Evolutionary conservation across 37 sponge, comb jelly and placozoan genomes (phyloP).

Genomic region (Geodia barretti): DNA sequence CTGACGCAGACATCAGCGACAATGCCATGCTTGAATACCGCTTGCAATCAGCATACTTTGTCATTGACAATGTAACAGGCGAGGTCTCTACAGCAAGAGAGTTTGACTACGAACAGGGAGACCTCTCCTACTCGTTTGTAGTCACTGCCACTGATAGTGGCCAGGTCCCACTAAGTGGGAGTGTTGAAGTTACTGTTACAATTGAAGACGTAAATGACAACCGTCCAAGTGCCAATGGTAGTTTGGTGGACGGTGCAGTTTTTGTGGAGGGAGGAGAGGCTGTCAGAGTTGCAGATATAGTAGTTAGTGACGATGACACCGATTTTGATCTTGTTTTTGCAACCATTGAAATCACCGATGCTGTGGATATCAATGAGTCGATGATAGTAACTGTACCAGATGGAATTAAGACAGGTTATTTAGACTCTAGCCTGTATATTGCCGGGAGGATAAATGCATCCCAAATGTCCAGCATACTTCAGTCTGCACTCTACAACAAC

Average conservation of each 20-base stretch:
- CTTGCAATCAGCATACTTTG: conserved; percentile 9
- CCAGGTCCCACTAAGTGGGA: conserved; percentile 10
- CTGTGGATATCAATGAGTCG: conserved; percentile 24
- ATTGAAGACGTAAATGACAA: conserved; percentile 75
- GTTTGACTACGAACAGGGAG: conserved; percentile 61
- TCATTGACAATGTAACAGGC: conserved; percentile 18
- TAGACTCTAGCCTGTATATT: conserved; percentile 32
- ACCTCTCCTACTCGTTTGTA: conserved; percentile 12
- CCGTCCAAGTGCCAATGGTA: conserved; percentile 27
- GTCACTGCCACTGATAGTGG: conserved; percentile 67
- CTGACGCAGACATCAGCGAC: conserved; percentile 50
- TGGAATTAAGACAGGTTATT: conserved; percentile 22
- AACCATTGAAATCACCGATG: conserved; percentile 40
- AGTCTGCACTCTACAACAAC: conserved; percentile 47
- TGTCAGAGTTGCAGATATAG: conserved; percentile 34
- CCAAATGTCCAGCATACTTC: conserved; percentile 28
- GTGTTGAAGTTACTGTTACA: conserved; percentile 35
- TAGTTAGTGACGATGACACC: conserved; percentile 48
- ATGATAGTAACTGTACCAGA: conserved; percentile 16
- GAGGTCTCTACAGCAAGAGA: conserved; percentile 34
- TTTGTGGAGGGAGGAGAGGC: conserved; percentile 50
- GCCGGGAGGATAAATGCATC: conserved; percentile 33
- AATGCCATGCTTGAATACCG: conserved; percentile 53
- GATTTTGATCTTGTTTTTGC: conserved; percentile 50
- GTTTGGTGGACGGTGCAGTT: background rate